phyloP scores from a whole-genome alignment of 1,140 invertebrate species.

The Scylla paramamosain region DNA sequence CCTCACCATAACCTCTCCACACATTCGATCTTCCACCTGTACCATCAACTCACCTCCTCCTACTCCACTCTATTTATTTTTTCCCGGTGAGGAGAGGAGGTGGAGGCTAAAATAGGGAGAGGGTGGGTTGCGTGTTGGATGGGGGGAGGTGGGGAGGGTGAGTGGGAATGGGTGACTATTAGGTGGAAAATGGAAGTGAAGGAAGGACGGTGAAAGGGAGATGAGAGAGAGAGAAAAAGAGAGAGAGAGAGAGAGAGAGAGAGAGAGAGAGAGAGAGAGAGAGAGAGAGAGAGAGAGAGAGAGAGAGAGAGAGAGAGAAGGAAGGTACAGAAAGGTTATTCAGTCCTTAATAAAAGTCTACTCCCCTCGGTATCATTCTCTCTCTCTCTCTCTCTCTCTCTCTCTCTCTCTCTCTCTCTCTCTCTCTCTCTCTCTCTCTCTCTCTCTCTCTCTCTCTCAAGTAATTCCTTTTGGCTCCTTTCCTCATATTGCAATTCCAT shows the following conservation, averaged over 20 bases:
- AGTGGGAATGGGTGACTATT: not conserved
- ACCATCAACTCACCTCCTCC: too few species aligned
- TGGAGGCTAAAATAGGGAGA: not conserved
- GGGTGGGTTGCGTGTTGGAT: not conserved
- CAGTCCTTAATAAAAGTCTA: not conserved
- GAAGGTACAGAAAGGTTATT: constrained; percentile 7
- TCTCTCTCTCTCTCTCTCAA: not conserved
- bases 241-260: constrained; percentile 25
- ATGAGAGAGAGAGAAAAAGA: constrained; percentile 15
- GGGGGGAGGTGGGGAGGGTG: not conserved
- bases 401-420: constrained; percentile 43
- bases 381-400: constrained; percentile 36
- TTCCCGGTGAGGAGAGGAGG: too few species aligned
- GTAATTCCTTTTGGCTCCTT: not conserved
- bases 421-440: constrained; percentile 7
- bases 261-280: constrained; percentile 27
- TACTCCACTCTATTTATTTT: too few species aligned
- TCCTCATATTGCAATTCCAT: not conserved
- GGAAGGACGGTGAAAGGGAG: not conserved
- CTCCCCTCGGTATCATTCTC: not conserved
- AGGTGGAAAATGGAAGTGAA: not conserved
- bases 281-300: constrained; percentile 27
- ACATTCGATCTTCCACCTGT: too few species aligned
- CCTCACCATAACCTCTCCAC: too few species aligned
- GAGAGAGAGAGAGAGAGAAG: constrained; percentile 29